Evolutionary conservation across 2,113 vertebrate species (phyloP).

Genomic region (Onychorhynchus coronatus): DNA sequence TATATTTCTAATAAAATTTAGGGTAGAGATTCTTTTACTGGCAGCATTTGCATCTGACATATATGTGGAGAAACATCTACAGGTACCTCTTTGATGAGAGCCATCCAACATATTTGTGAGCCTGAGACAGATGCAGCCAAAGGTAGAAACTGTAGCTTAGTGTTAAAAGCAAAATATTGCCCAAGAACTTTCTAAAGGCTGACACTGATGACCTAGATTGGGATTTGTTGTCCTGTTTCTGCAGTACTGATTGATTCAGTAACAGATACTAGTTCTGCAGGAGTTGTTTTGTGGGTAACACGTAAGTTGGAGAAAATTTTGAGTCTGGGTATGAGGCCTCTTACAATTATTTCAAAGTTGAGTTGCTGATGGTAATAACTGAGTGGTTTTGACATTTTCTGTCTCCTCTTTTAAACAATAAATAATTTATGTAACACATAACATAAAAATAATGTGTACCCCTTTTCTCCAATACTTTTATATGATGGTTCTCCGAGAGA

Average conservation of each 20-base stretch:
- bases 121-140: background rate
- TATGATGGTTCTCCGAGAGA: background rate
- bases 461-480: background rate
- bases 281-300: background rate
- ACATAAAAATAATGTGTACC: background rate
- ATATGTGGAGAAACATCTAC: background rate
- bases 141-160: background rate
- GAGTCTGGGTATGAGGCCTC: background rate
- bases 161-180: background rate
- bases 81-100: background rate
- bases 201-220: background rate
- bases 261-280: background rate
- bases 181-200: background rate
- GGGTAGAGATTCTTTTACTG: background rate
- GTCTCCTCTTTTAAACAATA: background rate
- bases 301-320: background rate
- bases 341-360: background rate
- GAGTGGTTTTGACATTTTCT: background rate
- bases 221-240: background rate
- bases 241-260: background rate
- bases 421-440: background rate
- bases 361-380: background rate
- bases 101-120: background rate
- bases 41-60: background rate
- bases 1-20: background rate